A percentile compares a stretch with the other conserved stretches of the same genome.
Conservation (phyloP, 2,888 invertebrate species). For the Nomada lathburiana region DNA sequence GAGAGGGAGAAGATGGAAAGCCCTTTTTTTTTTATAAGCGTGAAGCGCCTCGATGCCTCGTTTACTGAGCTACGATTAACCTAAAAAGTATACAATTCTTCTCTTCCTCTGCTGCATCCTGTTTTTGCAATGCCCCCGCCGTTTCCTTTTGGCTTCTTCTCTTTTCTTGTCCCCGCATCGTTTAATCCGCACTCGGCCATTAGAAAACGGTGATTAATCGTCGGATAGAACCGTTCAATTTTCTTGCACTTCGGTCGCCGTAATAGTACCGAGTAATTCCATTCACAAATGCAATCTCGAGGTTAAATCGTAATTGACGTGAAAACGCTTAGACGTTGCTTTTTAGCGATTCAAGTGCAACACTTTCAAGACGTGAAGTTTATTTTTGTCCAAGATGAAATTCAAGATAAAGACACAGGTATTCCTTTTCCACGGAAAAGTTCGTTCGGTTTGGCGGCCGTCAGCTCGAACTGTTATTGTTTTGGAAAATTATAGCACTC, state of each 20-base stretch:
- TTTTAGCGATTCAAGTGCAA: too few species aligned
- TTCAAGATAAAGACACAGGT: neutral
- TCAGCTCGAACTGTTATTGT: slow-evolving; percentile 43
- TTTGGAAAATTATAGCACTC: slow-evolving; percentile 60
- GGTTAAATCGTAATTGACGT: too few species aligned
- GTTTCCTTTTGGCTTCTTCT: slow-evolving; percentile 13
- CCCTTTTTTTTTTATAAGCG: slow-evolving; percentile 69
- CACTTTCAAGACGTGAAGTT: too few species aligned
- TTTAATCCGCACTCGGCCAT: neutral
- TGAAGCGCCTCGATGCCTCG: slow-evolving; percentile 74
- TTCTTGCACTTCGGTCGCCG: neutral
- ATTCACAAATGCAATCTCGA: too few species aligned
- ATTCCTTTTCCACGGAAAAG: neutral
- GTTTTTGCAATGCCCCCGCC: neutral
- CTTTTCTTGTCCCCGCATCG: neutral
- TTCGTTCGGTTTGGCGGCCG: slow-evolving; percentile 7
- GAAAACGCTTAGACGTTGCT: too few species aligned
- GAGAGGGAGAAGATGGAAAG: slow-evolving; percentile 58
- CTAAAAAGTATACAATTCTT: slow-evolving; percentile 74
- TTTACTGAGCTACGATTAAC: slow-evolving; percentile 78
- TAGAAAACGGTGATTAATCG: neutral
- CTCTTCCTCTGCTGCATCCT: slow-evolving; percentile 36
- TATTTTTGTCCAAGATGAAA: too few species aligned
- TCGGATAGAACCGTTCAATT: neutral
- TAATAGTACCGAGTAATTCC: too few species aligned